A percentile compares a stretch with the other conserved stretches of the same genome.
phyloP scores from a whole-genome alignment of 2,113 vertebrate species.

The Ardeotis arabs region DNA sequence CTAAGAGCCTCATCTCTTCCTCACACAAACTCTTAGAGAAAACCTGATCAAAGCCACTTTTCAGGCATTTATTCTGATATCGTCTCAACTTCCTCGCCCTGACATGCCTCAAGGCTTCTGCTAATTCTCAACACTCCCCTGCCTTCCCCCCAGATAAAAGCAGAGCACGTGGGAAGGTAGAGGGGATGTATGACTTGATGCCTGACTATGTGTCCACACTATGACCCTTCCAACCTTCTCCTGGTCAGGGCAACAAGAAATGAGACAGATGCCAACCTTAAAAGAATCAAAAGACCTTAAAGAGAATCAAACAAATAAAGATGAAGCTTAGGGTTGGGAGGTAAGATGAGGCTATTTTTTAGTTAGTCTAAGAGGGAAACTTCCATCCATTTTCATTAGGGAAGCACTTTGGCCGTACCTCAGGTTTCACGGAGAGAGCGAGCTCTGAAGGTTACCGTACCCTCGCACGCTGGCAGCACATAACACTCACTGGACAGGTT shows the following conservation, averaged over 20 bases:
- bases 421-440: background rate
- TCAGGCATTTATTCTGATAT: background rate
- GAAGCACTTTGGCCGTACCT: background rate
- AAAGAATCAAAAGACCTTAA: background rate
- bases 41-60: background rate
- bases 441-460: background rate
- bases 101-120: background rate
- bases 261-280: too few species aligned
- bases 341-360: background rate
- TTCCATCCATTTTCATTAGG: constrained; percentile 13
- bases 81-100: background rate
- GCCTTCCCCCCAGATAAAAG: background rate
- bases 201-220: background rate
- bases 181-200: background rate
- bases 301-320: background rate
- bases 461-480: background rate
- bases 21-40: background rate
- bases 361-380: background rate
- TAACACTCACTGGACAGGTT: background rate
- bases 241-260: background rate
- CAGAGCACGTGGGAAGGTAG: background rate
- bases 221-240: background rate
- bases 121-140: background rate
- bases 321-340: background rate
- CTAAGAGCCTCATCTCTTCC: background rate